phyloP scores from a whole-genome alignment of 1,140 invertebrate genomes.

The Drosophila biarmipes region DNA sequence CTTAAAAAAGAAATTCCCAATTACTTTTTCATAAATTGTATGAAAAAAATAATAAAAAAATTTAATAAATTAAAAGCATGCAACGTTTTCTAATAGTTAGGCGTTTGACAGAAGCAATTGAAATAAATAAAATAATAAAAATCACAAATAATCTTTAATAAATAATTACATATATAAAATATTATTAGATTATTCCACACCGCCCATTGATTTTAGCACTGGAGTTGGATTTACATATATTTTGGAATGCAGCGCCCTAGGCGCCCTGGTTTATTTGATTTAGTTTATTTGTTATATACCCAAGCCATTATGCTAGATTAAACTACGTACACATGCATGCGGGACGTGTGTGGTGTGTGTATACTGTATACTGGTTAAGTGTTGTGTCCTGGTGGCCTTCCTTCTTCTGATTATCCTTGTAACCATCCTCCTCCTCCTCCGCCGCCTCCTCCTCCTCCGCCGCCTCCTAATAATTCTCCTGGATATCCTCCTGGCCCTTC shows the following conservation, averaged over 20 bases:
- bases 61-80: too few relatives aligned
- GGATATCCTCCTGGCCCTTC: too few relatives aligned
- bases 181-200: background rate
- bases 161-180: background rate
- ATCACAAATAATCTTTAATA: background rate
- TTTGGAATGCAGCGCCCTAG: slow-evolving; percentile 18
- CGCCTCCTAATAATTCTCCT: background rate
- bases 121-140: too few relatives aligned
- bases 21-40: too few relatives aligned
- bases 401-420: too few relatives aligned
- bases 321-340: slow-evolving; percentile 41
- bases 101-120: too few relatives aligned
- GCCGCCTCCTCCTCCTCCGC: slow-evolving; percentile 1
- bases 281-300: slow-evolving; percentile 47
- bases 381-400: slow-evolving; percentile 13
- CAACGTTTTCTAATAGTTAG: too few relatives aligned
- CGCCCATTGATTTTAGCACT: background rate
- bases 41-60: too few relatives aligned
- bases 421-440: background rate
- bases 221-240: background rate
- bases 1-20: too few relatives aligned
- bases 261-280: slow-evolving; percentile 24
- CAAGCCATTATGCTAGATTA: slow-evolving; percentile 50
- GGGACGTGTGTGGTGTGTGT: slow-evolving; percentile 15
- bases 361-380: slow-evolving; percentile 47